Conservation (phyloP, 2,797 vertebrate species). For the Diglossa cyanea region DNA sequence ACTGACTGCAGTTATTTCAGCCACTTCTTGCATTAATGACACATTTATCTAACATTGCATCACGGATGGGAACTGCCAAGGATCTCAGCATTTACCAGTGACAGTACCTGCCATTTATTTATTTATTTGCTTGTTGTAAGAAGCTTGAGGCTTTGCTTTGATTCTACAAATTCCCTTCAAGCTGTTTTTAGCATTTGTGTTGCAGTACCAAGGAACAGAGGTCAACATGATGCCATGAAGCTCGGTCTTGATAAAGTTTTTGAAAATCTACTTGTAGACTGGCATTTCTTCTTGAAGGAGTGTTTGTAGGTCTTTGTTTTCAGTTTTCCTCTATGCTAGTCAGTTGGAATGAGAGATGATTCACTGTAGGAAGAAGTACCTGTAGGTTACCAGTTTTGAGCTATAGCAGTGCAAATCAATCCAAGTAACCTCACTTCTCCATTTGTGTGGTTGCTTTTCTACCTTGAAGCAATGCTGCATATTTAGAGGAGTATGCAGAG, state of each 20-base stretch:
- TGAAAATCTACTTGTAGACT: not conserved
- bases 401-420: not conserved
- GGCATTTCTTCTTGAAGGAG: not conserved
- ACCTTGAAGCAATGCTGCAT: not conserved
- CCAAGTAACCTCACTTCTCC: not conserved
- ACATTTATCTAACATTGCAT: accelerated
- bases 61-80: not conserved
- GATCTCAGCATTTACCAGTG: not conserved
- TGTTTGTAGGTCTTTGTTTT: not conserved
- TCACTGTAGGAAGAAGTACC: not conserved
- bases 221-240: not conserved
- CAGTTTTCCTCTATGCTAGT: not conserved
- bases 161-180: not conserved
- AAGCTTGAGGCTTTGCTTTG: not conserved
- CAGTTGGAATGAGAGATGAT: not conserved
- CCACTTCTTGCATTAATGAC: not conserved
- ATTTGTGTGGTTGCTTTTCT: not conserved
- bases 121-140: not conserved
- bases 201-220: not conserved
- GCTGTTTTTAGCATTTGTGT: not conserved
- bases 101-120: not conserved
- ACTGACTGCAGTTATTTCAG: not conserved
- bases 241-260: not conserved
- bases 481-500: not conserved
- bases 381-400: not conserved